phyloP scores from a whole-genome alignment of 2,113 vertebrate species.

The Rhabdomys dilectus region DNA sequence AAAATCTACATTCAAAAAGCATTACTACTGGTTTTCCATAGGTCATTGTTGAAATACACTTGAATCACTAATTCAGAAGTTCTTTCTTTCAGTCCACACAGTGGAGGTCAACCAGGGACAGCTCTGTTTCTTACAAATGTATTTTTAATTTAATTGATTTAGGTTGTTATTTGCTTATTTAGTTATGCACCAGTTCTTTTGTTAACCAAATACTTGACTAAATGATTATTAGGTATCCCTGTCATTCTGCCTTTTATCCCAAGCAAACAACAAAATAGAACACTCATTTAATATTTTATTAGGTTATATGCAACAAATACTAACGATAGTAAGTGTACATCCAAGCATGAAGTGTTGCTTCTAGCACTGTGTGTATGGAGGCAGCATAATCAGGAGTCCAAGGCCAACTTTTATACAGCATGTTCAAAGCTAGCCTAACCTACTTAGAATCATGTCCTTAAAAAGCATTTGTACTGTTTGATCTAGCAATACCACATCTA shows the following conservation, averaged over 20 bases:
- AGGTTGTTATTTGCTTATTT: neutral
- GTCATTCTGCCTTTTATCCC: slow-evolving; percentile 13
- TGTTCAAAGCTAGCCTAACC: neutral
- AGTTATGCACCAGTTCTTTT: neutral
- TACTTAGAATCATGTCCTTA: neutral
- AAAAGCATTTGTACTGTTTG: neutral
- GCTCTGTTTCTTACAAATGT: neutral
- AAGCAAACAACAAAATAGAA: slow-evolving; percentile 11
- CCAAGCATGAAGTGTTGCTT: neutral
- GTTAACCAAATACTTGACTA: neutral
- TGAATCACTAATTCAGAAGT: neutral
- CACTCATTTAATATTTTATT: neutral
- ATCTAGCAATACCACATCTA: neutral
- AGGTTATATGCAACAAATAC: neutral
- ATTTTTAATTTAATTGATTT: neutral
- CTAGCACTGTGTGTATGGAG: neutral
- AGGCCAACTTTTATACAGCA: neutral
- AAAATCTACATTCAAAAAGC: neutral
- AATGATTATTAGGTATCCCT: neutral
- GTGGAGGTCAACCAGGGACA: neutral
- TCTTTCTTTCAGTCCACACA: neutral
- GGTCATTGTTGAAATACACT: neutral
- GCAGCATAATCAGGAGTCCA: neutral
- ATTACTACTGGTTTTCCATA: neutral
- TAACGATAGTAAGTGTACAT: neutral